These are phyloP conservation scores for Phaetusa simplex DNA, from an alignment of 2,113 vertebrate species.

Conservation along the genomic window DNA sequence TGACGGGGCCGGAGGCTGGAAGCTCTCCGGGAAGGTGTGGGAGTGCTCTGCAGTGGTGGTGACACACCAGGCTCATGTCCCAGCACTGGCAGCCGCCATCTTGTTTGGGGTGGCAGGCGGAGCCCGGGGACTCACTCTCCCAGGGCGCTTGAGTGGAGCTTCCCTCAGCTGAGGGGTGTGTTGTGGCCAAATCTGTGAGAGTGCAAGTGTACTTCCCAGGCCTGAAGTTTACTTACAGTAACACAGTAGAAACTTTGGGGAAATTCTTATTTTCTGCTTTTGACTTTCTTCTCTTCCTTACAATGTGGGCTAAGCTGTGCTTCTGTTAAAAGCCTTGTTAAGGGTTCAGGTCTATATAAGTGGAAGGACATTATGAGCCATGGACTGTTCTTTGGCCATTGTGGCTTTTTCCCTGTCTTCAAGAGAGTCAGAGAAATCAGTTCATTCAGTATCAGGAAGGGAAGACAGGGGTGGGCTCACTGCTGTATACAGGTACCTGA, in stretches of 20 bases:
- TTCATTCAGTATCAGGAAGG: not conserved
- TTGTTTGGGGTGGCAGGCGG: too few species aligned
- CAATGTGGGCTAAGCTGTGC: not conserved
- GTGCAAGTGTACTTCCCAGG: not conserved
- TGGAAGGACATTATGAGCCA: not conserved
- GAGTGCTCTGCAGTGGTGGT: too few species aligned
- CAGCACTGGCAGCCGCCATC: fast-evolving
- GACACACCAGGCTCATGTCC: fast-evolving
- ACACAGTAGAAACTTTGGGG: not conserved
- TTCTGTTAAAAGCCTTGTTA: not conserved
- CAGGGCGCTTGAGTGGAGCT: fast-evolving
- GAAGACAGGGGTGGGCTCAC: not conserved
- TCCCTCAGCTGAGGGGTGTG: fast-evolving
- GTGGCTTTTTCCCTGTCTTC: not conserved
- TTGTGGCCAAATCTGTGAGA: too few species aligned
- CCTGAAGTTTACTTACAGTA: not conserved
- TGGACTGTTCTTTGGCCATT: fast-evolving
- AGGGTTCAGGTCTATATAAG: not conserved
- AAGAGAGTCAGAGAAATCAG: not conserved
- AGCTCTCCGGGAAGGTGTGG: fast-evolving
- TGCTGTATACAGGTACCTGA: not conserved
- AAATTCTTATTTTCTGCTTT: not conserved
- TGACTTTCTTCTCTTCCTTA: not conserved
- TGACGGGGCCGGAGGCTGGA: fast-evolving
- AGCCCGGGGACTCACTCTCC: fast-evolving